Evolutionary conservation across 2,888 invertebrate genomes (phyloP).

Genomic region (Tetropium fuscum): DNA sequence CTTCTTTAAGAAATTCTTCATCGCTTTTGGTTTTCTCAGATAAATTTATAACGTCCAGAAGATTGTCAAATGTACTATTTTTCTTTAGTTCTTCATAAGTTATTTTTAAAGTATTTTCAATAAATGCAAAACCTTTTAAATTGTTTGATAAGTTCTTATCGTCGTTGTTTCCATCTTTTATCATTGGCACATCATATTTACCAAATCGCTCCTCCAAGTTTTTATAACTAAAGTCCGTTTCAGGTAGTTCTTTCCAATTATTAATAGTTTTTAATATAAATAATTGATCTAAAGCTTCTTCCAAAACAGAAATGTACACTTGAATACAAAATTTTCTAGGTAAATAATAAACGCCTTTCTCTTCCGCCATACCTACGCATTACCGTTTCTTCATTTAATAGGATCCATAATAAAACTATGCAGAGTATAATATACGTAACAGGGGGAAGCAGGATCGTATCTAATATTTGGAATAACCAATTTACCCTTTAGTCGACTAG

Average conservation of each 20-base stretch:
- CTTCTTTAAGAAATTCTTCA: constrained; percentile 34
- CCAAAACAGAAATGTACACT: constrained; percentile 32
- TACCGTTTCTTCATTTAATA: too few species aligned
- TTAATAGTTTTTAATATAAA: constrained; percentile 39
- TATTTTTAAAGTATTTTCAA: constrained; percentile 36
- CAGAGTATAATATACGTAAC: too few species aligned
- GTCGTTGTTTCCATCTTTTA: neutral
- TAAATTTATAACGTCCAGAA: constrained; percentile 39
- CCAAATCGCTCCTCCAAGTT: constrained; percentile 36
- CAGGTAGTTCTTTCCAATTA: constrained; percentile 33
- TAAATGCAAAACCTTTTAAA: constrained; percentile 38
- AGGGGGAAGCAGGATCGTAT: too few species aligned
- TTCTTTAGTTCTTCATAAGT: constrained; percentile 38
- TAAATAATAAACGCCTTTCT: constrained; percentile 17
- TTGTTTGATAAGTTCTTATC: constrained; percentile 22
- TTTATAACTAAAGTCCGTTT: constrained; percentile 30
- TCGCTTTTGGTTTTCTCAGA: constrained; percentile 38
- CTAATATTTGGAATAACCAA: too few species aligned
- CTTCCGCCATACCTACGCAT: too few species aligned
- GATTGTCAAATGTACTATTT: constrained; percentile 33
- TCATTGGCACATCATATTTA: neutral
- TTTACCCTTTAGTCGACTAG: too few species aligned
- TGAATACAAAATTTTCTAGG: constrained; percentile 23
- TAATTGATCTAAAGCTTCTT: constrained; percentile 42
- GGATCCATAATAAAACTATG: too few species aligned